Evolutionary conservation across 2,888 invertebrate genomes (phyloP), one percentile per base, ranked within the genome.

Genomic region (Plagiodera versicolora): DNA sequence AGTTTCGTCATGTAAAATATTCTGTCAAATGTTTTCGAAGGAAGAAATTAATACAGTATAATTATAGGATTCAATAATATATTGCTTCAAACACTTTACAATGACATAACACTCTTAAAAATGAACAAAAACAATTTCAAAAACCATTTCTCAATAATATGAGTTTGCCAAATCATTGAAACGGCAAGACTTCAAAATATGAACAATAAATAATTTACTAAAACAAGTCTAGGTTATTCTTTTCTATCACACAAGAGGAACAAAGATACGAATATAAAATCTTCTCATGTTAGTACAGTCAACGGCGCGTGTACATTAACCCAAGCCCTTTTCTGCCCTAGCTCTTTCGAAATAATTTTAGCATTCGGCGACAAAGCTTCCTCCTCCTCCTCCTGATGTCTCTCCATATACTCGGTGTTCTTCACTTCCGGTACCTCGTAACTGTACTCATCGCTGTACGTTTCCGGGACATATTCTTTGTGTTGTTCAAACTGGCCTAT

Each of bases 311-410:
- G 52, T 8, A 67, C 51, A 45, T 59, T 67, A n/a, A 70, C 60
- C 50, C 55, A 60, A 32, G 66, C 69, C 10, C 20, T 68, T 65
- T 51, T 69, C 68, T 53, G 64, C 61, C n/a, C 73, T 66, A 56
- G 63, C 70, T 60, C 72, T 70, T 35, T 58, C 67, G 50, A 73
- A 68, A 30, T 52, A 32, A 77, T 62, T 57, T 67, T 66, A 0
- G 77, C 76, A 52, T 74, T 75, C 19, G 73, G 70, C 19, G 77
- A 73, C n/a, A 77, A 65, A 8, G 63, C 65, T 4, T 73, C 73
- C 56, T 76, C 76, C 17, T 73, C 73, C 32, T 70, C 66, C 53
- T 66, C 63, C 11, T 67, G 64, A n/a, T n/a, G n/a, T 58, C 71
- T 73, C 0, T 57, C 60, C 52, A 74, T 73, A 5, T 72, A 49